Conservation (phyloP, 1,140 invertebrate genomes). For the Drosophila oshimai region DNA sequence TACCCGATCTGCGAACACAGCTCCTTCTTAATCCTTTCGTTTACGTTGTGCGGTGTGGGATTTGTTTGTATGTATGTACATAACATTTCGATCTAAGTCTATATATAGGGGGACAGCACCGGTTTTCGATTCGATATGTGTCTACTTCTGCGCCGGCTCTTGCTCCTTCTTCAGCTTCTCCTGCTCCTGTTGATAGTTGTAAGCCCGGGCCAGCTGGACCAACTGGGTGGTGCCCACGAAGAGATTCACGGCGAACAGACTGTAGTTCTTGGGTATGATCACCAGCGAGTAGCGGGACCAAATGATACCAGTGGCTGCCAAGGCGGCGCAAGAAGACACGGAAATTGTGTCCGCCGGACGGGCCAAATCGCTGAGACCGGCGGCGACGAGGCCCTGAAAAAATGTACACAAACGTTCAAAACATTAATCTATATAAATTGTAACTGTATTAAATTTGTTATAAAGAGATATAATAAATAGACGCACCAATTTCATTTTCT, state of each 20-base stretch:
- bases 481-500: no score
- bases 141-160: conserved; percentile 24
- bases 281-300: conserved; percentile 80
- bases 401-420: background rate
- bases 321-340: conserved; percentile 91
- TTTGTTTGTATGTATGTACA: conserved; percentile 38
- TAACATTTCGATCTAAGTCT: conserved; percentile 20
- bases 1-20: conserved; percentile 31
- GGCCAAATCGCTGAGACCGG: conserved; percentile 95
- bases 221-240: conserved; percentile 76
- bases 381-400: conserved; percentile 91
- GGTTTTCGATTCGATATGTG: conserved; percentile 1
- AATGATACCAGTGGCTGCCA: conserved; percentile 85
- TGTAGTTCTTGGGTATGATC: conserved; percentile 79
- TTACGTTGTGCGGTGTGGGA: conserved; percentile 49
- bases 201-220: conserved; percentile 68
- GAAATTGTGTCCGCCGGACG: conserved; percentile 96
- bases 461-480: no score
- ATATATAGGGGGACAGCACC: conserved; percentile 21
- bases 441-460: no score
- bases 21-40: conserved; percentile 7
- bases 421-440: no score
- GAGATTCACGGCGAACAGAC: conserved; percentile 76
- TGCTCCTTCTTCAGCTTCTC: conserved; percentile 53
- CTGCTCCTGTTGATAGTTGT: conserved; percentile 58